Conservation (phyloP, 1,140 invertebrate genomes). For the Trichonephila clavata region DNA sequence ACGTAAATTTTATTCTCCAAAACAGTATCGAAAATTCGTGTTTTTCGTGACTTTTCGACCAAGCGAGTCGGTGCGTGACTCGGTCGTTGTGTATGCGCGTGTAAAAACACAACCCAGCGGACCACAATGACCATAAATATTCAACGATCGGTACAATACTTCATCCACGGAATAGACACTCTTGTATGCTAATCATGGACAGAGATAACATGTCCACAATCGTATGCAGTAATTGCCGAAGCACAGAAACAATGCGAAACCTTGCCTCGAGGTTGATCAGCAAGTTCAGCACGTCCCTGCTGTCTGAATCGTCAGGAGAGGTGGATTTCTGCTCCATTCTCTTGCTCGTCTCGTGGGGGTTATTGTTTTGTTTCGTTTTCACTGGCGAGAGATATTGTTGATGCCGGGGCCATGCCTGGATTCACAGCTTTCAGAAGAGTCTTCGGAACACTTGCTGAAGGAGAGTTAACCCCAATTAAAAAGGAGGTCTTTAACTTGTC, state of each 20-base stretch:
- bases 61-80: neutral
- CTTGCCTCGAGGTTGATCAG: neutral
- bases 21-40: neutral
- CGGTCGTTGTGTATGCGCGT: neutral
- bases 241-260: conserved; percentile 1
- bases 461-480: neutral
- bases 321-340: neutral
- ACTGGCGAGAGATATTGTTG: neutral
- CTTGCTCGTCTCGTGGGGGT: neutral
- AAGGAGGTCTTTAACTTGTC: conserved; percentile 14
- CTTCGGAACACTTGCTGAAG: conserved; percentile 13
- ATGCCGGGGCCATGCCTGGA: neutral
- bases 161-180: neutral
- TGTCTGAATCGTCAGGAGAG: neutral
- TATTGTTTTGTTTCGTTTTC: neutral
- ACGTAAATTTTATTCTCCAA: too few relatives aligned
- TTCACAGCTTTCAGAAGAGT: neutral
- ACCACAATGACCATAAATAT: conserved; percentile 24
- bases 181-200: conserved; percentile 18
- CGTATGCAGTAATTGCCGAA: neutral
- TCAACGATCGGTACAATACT: conserved; percentile 17
- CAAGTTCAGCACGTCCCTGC: neutral
- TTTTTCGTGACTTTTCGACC: neutral
- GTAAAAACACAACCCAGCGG: conserved; percentile 1
- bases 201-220: neutral